A percentile compares a stretch with the other conserved stretches of the same genome.
phyloP scores from a whole-genome alignment of 2,797 vertebrate species.

The Rhinogobio ventralis region DNA sequence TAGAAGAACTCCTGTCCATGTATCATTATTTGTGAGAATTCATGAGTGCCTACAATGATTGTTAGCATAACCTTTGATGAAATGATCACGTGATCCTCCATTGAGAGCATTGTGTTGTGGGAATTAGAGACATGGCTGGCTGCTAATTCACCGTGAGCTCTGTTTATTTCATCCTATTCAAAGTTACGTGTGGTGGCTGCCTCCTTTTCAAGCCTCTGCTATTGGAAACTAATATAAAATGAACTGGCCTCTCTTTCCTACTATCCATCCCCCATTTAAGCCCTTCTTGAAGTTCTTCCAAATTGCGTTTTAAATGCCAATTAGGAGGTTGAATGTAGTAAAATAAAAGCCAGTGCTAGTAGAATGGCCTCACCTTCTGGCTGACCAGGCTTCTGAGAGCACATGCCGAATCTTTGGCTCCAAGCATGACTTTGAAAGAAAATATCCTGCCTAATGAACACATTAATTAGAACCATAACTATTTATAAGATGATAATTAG shows the following conservation, averaged over 20 bases:
- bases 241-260: constrained; percentile 71
- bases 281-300: constrained; percentile 98
- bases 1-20: constrained; percentile 1
- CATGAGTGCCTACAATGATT: not conserved
- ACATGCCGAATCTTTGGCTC: constrained; percentile 96
- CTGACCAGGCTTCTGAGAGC: constrained; percentile 97
- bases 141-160: constrained; percentile 36
- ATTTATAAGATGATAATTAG: constrained; percentile 99
- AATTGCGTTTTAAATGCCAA: constrained; percentile 99
- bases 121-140: constrained; percentile 22
- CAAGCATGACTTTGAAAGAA: constrained; percentile 97
- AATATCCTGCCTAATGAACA: constrained; percentile 99
- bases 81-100: not conserved
- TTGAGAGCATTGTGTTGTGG: constrained; percentile 31
- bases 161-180: constrained; percentile 69
- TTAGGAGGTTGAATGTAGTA: constrained; percentile 99
- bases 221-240: constrained; percentile 79
- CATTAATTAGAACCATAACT: constrained; percentile 99
- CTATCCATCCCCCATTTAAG: constrained; percentile 80
- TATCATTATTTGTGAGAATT: constrained; percentile 6
- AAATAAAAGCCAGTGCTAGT: constrained; percentile 99
- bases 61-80: constrained; percentile 19
- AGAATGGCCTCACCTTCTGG: constrained; percentile 99
- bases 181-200: constrained; percentile 71
- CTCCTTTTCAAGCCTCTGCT: constrained; percentile 69